Base-by-base conservation (phyloP, 2,888 invertebrate genomes). In the Piscicola geometra region DNA sequence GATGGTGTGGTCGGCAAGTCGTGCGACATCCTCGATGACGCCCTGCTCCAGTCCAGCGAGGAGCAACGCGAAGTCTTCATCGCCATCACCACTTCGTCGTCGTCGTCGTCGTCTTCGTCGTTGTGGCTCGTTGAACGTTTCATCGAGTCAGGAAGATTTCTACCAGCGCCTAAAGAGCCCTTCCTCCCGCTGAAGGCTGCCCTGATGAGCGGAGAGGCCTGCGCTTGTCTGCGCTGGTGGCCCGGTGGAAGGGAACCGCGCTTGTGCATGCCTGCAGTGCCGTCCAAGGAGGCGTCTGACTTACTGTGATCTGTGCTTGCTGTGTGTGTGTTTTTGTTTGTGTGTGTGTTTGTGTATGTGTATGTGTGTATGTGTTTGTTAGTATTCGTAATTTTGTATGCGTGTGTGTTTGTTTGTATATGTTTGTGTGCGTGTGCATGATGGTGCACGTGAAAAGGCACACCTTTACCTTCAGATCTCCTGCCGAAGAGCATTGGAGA, bases 1-100 rank as follows among this genome's bases (percentile, higher is more conserved):
- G 76, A 74, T 5, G 76, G 76, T 35, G 76, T 76, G 70, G 74
- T 60, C 18, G 76, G 76, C 21, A 76, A 33, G 64, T 66, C 75
- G n/a, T 56, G 35, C 32, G 75, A 75, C 18, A 76, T 76, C 41
- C 76, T 68, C 28, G 76, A 76, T 56, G 68, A 69, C 28, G 74
- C 35, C 28, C 60, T 41, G 67, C 76, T 76, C 71, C 71, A 71
- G 71, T 76, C 76, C 3, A 71, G 66, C 12, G 76, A 71, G 18
- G 76, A 71, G 1, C 71, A 50, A 9, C 71, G 60, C 73, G 47
- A 32, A 32, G 30, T 35, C 36, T 33, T 73, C 64, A 56, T 9
- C n/a, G 30, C 41, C 64, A 33, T 73, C 32, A 70, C 35, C 0
- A 18, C 60, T 30, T 73, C 73, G 15, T 52, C 56, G 0, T 30